Base-by-base conservation (phyloP, 30 jellyfish, hydroid and myxozoan species). In the Cassiopea andromeda region DNA sequence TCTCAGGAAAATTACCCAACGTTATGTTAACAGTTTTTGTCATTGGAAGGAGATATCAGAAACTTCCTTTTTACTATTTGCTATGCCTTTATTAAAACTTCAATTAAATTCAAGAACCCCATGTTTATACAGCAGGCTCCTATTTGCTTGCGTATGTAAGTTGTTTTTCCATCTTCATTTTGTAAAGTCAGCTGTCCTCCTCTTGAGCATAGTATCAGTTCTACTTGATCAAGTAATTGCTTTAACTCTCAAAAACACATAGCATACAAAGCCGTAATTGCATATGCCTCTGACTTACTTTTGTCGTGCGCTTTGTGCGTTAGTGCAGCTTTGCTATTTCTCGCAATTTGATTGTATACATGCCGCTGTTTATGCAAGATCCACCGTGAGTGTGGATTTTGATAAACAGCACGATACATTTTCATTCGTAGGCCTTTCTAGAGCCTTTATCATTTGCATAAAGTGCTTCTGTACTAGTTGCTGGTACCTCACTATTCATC, bases 281-380 rank as follows among this genome's bases (percentile, higher is more conserved):
- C 18, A 19, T 70, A 70, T 19, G 19, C 73, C 2, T 15, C 43
- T 17, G 54, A 70, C 2, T 1, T 70, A 18, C 27, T 16, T 6
- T 9, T 27, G 14, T 70, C 57, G 79, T 70, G 57, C 43, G 2
- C 79, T 43, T 70, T 6, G 19, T 10, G 79, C 3, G 1, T 17
- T 1, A 43, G 19, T 7, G 79, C 14, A 19, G 79, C n/a, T 70
- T 70, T 70, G 14, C 79, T 38, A 70, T 70, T 70, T 70, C 79
- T 70, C 27, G 79, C 79, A 38, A 70, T 70, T 70, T 70, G 4
- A 70, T 70, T 70, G 79, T 15, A 19, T 27, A 7, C 6, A 3
- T 18, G 19, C 79, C 79, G 79, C 79, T 70, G 50, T 70, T 70
- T 70, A 38, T 15, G 14, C 79, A 70, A 61, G 73, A 61, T 8